These are phyloP conservation scores for Abrostola tripartita DNA, from an alignment of 2,888 invertebrate species.

Conservation along the genomic window DNA sequence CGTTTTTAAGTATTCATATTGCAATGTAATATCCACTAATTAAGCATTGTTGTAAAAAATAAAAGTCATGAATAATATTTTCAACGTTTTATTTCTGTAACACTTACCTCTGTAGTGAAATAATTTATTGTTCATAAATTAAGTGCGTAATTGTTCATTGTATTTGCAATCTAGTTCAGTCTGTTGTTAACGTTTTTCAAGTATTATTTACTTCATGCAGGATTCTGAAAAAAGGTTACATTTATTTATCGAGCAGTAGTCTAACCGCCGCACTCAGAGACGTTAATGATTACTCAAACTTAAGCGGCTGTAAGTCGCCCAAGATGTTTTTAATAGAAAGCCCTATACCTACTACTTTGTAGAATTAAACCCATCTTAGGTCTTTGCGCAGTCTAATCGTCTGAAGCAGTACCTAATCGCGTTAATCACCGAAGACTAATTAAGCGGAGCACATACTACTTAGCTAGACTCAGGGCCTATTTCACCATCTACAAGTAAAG, in stretches of 20 bases:
- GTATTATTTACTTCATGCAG: slow-evolving; percentile 55
- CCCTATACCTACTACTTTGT: too few species aligned
- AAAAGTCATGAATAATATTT: slow-evolving; percentile 9
- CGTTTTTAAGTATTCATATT: background rate
- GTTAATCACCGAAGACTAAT: too few species aligned
- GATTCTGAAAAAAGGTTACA: slow-evolving; percentile 63
- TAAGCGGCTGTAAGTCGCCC: too few species aligned
- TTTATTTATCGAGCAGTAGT: background rate
- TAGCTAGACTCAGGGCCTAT: too few species aligned
- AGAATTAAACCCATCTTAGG: too few species aligned
- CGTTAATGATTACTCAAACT: too few species aligned
- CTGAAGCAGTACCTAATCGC: too few species aligned
- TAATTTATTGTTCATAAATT: background rate
- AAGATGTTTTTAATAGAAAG: too few species aligned
- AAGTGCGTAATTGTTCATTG: background rate
- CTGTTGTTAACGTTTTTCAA: background rate
- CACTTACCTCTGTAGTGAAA: background rate
- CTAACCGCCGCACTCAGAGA: too few species aligned
- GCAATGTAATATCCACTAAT: background rate
- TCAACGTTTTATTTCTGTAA: background rate
- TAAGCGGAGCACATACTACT: too few species aligned
- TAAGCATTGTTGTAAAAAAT: slow-evolving; percentile 6
- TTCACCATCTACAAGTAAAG: too few species aligned
- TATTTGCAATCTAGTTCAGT: background rate
- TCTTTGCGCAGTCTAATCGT: too few species aligned